Evolutionary conservation across 2,888 invertebrate species (phyloP), one percentile per base, ranked within the genome.

Genomic region (Ischnus inquisitorius): DNA sequence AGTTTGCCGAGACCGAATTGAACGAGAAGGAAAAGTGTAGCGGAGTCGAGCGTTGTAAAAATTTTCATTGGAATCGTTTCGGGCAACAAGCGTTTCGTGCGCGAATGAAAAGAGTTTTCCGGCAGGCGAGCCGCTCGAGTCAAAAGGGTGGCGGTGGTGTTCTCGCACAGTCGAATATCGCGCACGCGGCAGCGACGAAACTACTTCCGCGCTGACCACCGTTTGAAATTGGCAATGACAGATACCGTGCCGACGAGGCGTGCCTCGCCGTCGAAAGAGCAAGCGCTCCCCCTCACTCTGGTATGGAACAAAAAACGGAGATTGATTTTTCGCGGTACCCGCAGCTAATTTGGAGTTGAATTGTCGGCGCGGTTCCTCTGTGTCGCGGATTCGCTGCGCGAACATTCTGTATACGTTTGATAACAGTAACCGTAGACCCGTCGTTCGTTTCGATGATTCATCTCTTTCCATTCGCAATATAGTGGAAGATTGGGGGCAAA

Each of bases 251-350:
- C 65, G 79, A 51, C 46, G 64, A 62, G 19, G 54, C 39, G 75
- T 51, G 69, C 57, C 46, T 60, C 22, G 34, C n/a, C 41, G 16
- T 16, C 68, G 54, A 54, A 22, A 22, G 54, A 14, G 43, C 12
- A 19, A 14, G 43, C 12, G 22, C 1, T 34, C 34, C 34, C 34
- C 5, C 34, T 1, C 34, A 1, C 34, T 46, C 28, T 5, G 83
- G 76, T 76, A 80, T 67, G 83, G 83, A 84, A 83, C 86, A 62
- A 88, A 91, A 90, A 90, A 89, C 84, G 87, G 86, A 90, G 89
- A 92, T 92, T 92, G 92, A 91, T 92, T 92, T 92, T 92, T 92
- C 91, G 92, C 87, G 92, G 92, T 92, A 86, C 19, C 88, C 88
- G 87, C 90, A 87, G 89, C 88, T 92, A 92, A 87, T 88, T 85